Conservation (phyloP, 2,113 vertebrate genomes). For the Heliornis fulica region DNA sequence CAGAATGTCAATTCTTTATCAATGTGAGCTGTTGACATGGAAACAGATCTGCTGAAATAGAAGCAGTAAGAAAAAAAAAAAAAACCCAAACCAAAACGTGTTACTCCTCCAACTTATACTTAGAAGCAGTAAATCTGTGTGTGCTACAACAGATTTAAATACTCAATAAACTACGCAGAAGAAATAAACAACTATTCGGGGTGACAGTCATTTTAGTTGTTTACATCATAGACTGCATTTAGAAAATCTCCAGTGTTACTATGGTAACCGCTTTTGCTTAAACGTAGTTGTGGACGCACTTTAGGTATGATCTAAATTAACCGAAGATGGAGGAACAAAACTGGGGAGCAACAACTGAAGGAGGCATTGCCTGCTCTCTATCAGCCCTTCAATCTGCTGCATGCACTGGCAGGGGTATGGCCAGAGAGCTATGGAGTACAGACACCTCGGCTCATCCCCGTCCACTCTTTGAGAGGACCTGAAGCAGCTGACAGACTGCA, state of each 20-base stretch:
- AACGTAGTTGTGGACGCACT: conserved; percentile 65
- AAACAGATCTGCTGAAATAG: conserved; percentile 67
- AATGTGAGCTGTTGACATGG: conserved; percentile 73
- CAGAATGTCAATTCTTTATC: conserved; percentile 72
- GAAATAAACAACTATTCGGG: conserved; percentile 67
- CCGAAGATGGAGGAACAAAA: conserved; percentile 20
- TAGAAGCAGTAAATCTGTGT: conserved; percentile 63
- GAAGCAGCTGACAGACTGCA: background rate
- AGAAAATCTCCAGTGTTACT: conserved; percentile 71
- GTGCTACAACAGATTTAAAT: conserved; percentile 65
- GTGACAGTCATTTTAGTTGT: conserved; percentile 65
- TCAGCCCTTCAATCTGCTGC: background rate
- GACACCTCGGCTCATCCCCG: fast-evolving
- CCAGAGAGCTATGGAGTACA: fast-evolving
- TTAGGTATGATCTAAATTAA: conserved; percentile 68
- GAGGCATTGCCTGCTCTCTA: background rate
- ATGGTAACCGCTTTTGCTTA: conserved; percentile 74
- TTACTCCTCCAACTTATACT: conserved; percentile 63
- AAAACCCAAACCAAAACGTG: no score
- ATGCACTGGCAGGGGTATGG: background rate
- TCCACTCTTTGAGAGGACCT: background rate
- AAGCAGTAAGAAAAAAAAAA: conserved; percentile 50
- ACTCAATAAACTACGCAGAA: conserved; percentile 46
- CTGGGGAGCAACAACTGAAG: background rate
- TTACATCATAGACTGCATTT: conserved; percentile 69